Conservation (phyloP, 2,797 vertebrate species). For the Ptychobarbus kaznakovi region DNA sequence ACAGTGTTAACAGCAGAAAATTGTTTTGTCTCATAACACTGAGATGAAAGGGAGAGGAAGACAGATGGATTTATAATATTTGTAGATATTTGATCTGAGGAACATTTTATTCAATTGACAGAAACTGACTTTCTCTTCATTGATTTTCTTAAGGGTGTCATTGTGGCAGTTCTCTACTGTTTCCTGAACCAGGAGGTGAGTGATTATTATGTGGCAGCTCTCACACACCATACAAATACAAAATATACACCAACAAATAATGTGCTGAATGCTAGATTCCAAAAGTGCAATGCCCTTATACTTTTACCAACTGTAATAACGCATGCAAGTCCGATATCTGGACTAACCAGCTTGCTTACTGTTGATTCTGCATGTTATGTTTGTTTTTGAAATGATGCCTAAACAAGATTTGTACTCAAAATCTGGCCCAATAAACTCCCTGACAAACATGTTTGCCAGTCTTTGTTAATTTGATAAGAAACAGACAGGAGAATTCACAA, state of each 20-base stretch:
- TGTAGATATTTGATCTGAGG: background rate
- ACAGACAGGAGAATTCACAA: background rate
- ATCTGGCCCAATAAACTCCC: background rate
- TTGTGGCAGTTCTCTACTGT: conserved; percentile 82
- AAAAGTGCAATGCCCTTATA: background rate
- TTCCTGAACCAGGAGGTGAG: conserved; percentile 85
- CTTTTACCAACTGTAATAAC: background rate
- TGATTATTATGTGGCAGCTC: conserved; percentile 17
- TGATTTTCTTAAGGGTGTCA: conserved; percentile 72
- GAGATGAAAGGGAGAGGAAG: conserved; percentile 3
- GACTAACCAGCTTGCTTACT: background rate
- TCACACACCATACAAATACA: background rate
- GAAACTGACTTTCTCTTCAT: background rate
- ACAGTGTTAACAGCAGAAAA: background rate
- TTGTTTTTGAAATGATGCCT: background rate
- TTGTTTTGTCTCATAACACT: background rate
- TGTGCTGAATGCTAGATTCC: background rate
- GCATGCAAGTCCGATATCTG: background rate
- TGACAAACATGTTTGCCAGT: background rate
- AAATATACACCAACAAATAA: background rate
- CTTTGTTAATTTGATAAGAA: conserved; percentile 17
- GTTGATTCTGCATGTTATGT: background rate
- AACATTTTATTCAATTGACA: background rate
- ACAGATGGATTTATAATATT: background rate
- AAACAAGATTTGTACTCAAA: background rate